These are phyloP conservation scores for Eupithecia centaureata DNA, from an alignment of 2,888 invertebrate genomes.

Conservation along the genomic window DNA sequence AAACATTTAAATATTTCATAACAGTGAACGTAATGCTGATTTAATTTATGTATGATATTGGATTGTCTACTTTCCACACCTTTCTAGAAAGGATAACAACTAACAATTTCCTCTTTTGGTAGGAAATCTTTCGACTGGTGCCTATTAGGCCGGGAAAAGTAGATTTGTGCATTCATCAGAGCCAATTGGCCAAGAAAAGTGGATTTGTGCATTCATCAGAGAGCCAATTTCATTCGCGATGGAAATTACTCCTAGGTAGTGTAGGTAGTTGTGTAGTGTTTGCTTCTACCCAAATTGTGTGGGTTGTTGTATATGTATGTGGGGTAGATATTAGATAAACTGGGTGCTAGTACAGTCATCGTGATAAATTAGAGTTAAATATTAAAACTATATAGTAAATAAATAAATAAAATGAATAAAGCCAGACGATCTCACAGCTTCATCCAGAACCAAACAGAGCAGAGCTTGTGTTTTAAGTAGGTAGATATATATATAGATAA, in stretches of 20 bases:
- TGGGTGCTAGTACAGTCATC: background rate
- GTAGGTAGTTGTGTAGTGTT: background rate
- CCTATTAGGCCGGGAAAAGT: slow-evolving; percentile 22
- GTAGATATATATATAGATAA: no score
- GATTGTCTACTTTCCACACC: background rate
- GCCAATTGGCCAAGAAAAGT: slow-evolving; percentile 25
- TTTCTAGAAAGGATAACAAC: background rate
- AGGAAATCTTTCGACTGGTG: slow-evolving; percentile 8
- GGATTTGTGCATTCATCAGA: slow-evolving; percentile 22
- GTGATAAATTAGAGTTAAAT: no score
- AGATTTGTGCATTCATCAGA: slow-evolving; percentile 23
- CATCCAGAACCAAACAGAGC: no score
- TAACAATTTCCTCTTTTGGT: slow-evolving; percentile 4
- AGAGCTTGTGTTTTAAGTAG: no score
- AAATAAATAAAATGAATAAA: background rate
- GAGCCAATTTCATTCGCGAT: slow-evolving; percentile 26
- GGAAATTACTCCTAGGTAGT: slow-evolving; percentile 16
- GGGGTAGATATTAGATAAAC: background rate
- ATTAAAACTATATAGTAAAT: no score
- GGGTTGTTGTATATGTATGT: background rate
- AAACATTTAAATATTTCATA: no score
- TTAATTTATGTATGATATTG: background rate
- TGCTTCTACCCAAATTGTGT: background rate
- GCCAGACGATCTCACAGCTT: no score
- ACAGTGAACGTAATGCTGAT: background rate